A percentile compares a stretch with the other conserved stretches of the same genome.
These are phyloP conservation scores for Heliconius nattereri DNA, from an alignment of 1,140 invertebrate genomes.

Conservation along the genomic window DNA sequence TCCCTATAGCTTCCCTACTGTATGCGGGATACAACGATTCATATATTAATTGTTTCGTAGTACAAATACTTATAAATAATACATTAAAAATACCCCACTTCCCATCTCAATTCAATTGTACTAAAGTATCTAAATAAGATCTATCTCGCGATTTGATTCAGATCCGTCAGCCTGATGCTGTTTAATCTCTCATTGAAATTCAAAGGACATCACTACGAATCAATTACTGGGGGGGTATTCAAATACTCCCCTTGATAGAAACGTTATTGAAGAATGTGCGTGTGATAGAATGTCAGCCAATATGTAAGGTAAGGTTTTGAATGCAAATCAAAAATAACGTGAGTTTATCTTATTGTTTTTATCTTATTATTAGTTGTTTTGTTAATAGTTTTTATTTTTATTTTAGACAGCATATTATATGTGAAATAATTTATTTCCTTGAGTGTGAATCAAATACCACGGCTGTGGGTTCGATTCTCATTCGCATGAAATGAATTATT, in stretches of 20 bases:
- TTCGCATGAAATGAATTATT: too few relatives aligned
- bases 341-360: background rate
- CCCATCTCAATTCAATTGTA: slow-evolving; percentile 12
- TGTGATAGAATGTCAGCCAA: slow-evolving; percentile 73
- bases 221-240: slow-evolving; percentile 71
- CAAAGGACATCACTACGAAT: slow-evolving; percentile 66
- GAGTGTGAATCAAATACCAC: too few relatives aligned
- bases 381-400: background rate
- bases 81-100: slow-evolving; percentile 41
- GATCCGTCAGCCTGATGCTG: slow-evolving; percentile 50
- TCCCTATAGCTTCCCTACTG: too few relatives aligned
- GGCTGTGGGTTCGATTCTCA: too few relatives aligned
- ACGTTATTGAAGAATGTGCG: slow-evolving; percentile 72
- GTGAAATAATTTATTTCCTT: too few relatives aligned
- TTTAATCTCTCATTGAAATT: slow-evolving; percentile 76
- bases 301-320: slow-evolving; percentile 37
- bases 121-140: slow-evolving; percentile 10
- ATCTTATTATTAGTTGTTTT: background rate
- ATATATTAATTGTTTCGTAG: background rate
- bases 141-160: slow-evolving; percentile 56
- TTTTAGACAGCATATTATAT: too few relatives aligned
- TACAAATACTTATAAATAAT: too few relatives aligned
- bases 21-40: too few relatives aligned
- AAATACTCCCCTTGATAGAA: slow-evolving; percentile 71
- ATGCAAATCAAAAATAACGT: slow-evolving; percentile 13